Conservation (phyloP, 2,113 vertebrate species). For the Cyanoramphus novaezelandiae region DNA sequence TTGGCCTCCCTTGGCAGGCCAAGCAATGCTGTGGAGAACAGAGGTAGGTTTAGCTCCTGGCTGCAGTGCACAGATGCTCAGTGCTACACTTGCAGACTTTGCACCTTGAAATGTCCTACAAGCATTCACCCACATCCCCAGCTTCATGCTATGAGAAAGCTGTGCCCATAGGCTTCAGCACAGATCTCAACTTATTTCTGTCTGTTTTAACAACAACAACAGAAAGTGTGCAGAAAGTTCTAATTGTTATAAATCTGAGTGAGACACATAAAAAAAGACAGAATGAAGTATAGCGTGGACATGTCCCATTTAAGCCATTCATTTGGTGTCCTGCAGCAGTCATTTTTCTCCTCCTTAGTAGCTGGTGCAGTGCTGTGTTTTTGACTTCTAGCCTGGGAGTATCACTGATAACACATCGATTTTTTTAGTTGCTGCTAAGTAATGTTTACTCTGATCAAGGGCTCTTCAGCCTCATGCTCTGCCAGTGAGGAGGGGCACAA, state of each 20-base stretch:
- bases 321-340: background rate
- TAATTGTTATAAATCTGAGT: background rate
- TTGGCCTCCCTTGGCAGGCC: background rate
- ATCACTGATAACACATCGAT: background rate
- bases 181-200: background rate
- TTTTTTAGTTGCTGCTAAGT: background rate
- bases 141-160: background rate
- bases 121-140: background rate
- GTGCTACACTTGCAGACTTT: background rate
- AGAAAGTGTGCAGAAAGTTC: background rate
- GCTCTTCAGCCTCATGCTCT: background rate
- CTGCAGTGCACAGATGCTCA: accelerated
- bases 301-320: background rate
- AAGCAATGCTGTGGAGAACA: background rate
- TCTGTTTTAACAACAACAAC: background rate
- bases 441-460: background rate
- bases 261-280: background rate
- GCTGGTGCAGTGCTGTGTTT: background rate
- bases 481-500: background rate
- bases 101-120: background rate
- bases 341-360: background rate
- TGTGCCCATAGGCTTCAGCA: background rate
- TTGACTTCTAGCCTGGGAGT: background rate
- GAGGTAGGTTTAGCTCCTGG: background rate
- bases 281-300: background rate